These are phyloP conservation scores for Macheiramphus alcinus DNA, from an alignment of 2,113 vertebrate genomes.

Conservation along the genomic window DNA sequence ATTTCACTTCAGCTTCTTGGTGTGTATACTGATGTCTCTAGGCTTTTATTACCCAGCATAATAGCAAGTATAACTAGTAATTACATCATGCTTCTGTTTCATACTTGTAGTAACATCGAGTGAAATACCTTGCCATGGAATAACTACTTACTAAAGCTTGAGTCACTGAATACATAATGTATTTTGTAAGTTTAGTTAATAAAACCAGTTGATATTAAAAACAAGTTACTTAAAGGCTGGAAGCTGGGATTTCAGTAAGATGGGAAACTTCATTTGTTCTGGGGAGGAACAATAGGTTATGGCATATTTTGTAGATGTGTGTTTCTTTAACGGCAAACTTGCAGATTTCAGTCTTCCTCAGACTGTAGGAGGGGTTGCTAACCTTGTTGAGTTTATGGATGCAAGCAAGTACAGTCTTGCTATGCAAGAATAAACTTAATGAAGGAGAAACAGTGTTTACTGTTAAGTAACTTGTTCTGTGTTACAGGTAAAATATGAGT, in stretches of 20 bases:
- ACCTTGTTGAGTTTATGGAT: not conserved
- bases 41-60: not conserved
- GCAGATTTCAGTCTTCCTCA: not conserved
- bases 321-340: not conserved
- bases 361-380: not conserved
- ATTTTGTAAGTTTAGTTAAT: not conserved
- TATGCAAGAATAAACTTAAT: not conserved
- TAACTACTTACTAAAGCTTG: not conserved
- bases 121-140: not conserved
- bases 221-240: not conserved
- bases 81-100: not conserved
- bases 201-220: not conserved
- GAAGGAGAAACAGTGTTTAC: not conserved
- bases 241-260: not conserved
- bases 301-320: not conserved
- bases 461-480: slow-evolving; percentile 1
- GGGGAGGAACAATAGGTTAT: not conserved
- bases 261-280: not conserved
- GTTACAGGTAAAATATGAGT: slow-evolving; percentile 93
- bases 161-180: not conserved
- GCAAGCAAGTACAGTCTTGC: not conserved
- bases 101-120: not conserved
- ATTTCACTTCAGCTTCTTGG: not conserved
- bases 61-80: not conserved
- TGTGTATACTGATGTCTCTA: not conserved